These are phyloP conservation scores for Bombylius major DNA, from an alignment of 2,888 invertebrate species.

Conservation along the genomic window DNA sequence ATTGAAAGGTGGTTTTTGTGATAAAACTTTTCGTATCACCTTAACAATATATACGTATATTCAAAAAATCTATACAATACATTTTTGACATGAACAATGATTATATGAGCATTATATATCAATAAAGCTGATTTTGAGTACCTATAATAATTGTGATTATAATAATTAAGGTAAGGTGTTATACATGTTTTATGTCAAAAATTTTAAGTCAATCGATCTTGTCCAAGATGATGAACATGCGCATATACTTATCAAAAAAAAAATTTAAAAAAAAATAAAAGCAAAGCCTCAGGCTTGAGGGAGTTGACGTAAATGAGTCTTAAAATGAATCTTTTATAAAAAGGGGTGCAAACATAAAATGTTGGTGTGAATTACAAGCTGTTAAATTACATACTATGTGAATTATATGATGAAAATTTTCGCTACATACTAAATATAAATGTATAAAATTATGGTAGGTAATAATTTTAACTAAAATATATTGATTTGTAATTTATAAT, in stretches of 20 bases:
- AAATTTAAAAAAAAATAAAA: neutral
- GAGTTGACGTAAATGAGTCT: neutral
- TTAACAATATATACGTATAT: too few relatives aligned
- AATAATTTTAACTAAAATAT: too few relatives aligned
- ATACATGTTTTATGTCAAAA: constrained; percentile 26
- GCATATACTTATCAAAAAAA: neutral
- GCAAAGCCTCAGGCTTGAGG: neutral
- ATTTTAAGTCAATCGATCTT: constrained; percentile 17
- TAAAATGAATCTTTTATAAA: neutral
- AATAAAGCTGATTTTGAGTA: neutral
- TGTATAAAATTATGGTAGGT: too few relatives aligned
- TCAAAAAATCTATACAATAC: too few relatives aligned
- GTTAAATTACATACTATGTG: neutral
- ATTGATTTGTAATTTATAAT: too few relatives aligned
- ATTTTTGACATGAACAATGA: too few relatives aligned
- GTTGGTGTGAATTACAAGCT: neutral
- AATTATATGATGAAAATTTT: neutral
- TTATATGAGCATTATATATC: constrained; percentile 1
- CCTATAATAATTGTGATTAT: constrained; percentile 30
- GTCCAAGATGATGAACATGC: constrained; percentile 10
- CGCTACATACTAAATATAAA: too few relatives aligned
- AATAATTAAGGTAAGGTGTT: constrained; percentile 28
- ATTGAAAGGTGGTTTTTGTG: too few relatives aligned
- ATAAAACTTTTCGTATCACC: too few relatives aligned
- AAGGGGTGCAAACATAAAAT: neutral